These are phyloP conservation scores for Oxytorus armatus DNA, from an alignment of 2,888 invertebrate genomes.

Conservation along the genomic window DNA sequence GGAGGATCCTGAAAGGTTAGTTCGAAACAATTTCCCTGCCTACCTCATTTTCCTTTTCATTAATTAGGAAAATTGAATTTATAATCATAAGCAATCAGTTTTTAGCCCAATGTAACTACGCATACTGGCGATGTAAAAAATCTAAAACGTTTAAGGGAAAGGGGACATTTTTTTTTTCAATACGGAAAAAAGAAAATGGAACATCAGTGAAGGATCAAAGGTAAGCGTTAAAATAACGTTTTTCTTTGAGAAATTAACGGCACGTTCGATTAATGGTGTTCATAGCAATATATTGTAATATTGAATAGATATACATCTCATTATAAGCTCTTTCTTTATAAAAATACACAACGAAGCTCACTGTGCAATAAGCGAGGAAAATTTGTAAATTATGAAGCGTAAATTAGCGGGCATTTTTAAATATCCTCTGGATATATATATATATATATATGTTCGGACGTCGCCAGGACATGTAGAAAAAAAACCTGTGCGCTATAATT, in stretches of 20 bases:
- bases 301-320: slow-evolving; percentile 76
- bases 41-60: too few species aligned
- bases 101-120: too few species aligned
- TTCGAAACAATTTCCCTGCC: too few species aligned
- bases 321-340: slow-evolving; percentile 81
- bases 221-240: not conserved
- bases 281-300: slow-evolving; percentile 78
- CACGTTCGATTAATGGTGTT: slow-evolving; percentile 65
- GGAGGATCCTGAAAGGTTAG: too few species aligned
- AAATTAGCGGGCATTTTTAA: slow-evolving; percentile 72
- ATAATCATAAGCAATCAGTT: too few species aligned
- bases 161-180: too few species aligned
- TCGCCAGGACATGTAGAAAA: slow-evolving; percentile 68
- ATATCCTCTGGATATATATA: slow-evolving; percentile 32
- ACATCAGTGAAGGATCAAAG: too few species aligned
- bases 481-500: slow-evolving; percentile 70
- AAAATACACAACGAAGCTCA: slow-evolving; percentile 83
- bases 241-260: not conserved
- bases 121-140: too few species aligned
- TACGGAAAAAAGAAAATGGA: too few species aligned
- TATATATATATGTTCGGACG: slow-evolving; percentile 58
- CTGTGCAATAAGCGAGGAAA: slow-evolving; percentile 79
- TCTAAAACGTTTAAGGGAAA: too few species aligned
- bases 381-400: slow-evolving; percentile 78
- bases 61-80: too few species aligned